Evolutionary conservation across 1,140 invertebrate species (phyloP).

Genomic region (Drusus annulatus): DNA sequence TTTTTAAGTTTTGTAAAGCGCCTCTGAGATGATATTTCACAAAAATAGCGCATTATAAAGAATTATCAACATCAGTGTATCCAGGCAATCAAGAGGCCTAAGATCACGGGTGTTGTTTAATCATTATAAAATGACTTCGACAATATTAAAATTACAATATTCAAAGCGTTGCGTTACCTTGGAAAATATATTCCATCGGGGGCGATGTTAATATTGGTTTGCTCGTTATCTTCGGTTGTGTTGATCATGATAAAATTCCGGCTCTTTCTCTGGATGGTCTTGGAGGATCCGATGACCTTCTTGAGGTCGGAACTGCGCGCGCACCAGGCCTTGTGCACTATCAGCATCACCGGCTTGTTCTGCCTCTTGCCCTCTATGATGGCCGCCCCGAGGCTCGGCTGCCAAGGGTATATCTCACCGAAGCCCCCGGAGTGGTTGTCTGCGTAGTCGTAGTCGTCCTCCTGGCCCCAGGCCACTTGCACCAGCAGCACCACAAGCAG

Average conservation of each 20-base stretch:
- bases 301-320: constrained; percentile 75
- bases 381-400: constrained; percentile 70
- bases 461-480: no score
- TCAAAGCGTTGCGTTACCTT: no score
- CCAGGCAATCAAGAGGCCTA: no score
- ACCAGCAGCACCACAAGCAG: no score
- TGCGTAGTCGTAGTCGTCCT: background rate
- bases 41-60: no score
- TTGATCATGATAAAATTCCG: constrained; percentile 74
- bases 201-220: background rate
- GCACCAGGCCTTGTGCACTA: constrained; percentile 78
- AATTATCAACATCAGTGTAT: no score
- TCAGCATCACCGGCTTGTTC: constrained; percentile 74
- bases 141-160: no score
- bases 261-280: constrained; percentile 71
- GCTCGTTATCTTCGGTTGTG: background rate
- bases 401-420: constrained; percentile 66
- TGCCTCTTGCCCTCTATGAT: constrained; percentile 64
- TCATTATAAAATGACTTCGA: no score
- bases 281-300: constrained; percentile 72
- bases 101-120: no score
- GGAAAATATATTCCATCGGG: constrained; percentile 33
- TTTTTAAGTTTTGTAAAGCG: no score
- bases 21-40: no score
- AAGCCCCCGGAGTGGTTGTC: constrained; percentile 62